These are phyloP conservation scores for Lethocerus indicus DNA, from an alignment of 1,140 invertebrate species.

Conservation along the genomic window DNA sequence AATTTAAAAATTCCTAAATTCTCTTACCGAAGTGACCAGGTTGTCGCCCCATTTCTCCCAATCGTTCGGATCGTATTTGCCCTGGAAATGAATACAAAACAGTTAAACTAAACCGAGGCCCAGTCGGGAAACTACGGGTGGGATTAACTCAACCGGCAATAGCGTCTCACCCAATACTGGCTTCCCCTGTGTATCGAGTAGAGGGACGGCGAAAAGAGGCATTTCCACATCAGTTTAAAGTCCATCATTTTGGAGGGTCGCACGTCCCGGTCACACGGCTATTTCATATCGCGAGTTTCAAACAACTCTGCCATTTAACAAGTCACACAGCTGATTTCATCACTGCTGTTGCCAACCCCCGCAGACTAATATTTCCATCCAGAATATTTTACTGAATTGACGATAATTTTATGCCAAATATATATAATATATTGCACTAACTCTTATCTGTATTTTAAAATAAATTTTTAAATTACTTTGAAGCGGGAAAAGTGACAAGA, in stretches of 20 bases:
- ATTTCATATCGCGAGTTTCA: too few species aligned
- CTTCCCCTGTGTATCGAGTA: conserved; percentile 4
- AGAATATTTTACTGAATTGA: too few species aligned
- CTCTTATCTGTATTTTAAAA: too few species aligned
- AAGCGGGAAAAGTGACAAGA: too few species aligned
- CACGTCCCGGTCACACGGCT: too few species aligned
- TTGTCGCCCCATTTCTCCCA: conserved; percentile 55
- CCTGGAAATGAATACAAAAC: conserved; percentile 25
- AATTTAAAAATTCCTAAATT: conserved; percentile 9
- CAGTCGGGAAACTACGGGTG: neutral
- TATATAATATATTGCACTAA: too few species aligned
- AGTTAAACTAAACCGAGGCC: neutral
- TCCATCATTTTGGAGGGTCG: neutral
- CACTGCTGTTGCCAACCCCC: too few species aligned
- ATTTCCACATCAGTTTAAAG: conserved; percentile 10
- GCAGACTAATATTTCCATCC: too few species aligned
- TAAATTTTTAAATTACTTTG: too few species aligned
- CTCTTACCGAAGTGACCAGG: conserved; percentile 43
- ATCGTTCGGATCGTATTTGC: conserved; percentile 40
- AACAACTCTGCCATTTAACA: too few species aligned
- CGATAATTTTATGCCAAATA: too few species aligned
- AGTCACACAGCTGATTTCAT: too few species aligned
- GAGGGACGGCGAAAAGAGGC: conserved; percentile 10
- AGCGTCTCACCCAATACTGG: conserved; percentile 12
- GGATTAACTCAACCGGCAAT: conserved; percentile 12